These are phyloP conservation scores for Pemphigus obesinymphae DNA, from an alignment of 1,140 invertebrate species.

Conservation along the genomic window DNA sequence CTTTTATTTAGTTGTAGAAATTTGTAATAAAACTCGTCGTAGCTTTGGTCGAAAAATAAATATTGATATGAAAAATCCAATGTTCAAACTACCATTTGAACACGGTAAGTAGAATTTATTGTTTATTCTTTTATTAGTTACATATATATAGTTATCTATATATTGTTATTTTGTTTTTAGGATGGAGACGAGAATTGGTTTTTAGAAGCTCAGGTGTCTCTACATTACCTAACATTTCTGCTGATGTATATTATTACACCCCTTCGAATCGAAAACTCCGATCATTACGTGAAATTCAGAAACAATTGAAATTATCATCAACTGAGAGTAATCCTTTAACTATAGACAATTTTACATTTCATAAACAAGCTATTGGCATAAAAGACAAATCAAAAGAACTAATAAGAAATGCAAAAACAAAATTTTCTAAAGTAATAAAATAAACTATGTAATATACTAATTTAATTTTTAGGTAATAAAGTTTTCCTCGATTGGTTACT, in stretches of 20 bases:
- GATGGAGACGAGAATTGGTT: conserved; percentile 72
- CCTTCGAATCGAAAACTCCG: conserved; percentile 68
- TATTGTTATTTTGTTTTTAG: conserved; percentile 43
- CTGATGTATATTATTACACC: conserved; percentile 73
- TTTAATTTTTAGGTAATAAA: too few relatives aligned
- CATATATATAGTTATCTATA: neutral
- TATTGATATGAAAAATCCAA: conserved; percentile 53
- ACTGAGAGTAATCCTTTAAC: conserved; percentile 56
- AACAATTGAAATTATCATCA: conserved; percentile 48
- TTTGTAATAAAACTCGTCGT: neutral
- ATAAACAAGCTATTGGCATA: conserved; percentile 65
- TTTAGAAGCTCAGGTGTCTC: conserved; percentile 57
- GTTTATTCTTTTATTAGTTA: neutral
- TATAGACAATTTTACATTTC: conserved; percentile 71
- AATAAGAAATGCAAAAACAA: conserved; percentile 24
- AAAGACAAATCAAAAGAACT: conserved; percentile 59
- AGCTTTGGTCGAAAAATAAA: conserved; percentile 48
- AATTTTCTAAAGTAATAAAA: conserved; percentile 14
- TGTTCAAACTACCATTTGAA: conserved; percentile 61
- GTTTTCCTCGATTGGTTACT: too few relatives aligned
- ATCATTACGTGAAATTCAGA: conserved; percentile 60
- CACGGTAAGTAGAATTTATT: conserved; percentile 50
- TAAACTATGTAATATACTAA: neutral
- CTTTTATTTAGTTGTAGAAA: too few relatives aligned
- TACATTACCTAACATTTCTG: conserved; percentile 47